These are phyloP conservation scores for Phoebastria nigripes DNA, from an alignment of 2,797 vertebrate genomes.

Conservation along the genomic window DNA sequence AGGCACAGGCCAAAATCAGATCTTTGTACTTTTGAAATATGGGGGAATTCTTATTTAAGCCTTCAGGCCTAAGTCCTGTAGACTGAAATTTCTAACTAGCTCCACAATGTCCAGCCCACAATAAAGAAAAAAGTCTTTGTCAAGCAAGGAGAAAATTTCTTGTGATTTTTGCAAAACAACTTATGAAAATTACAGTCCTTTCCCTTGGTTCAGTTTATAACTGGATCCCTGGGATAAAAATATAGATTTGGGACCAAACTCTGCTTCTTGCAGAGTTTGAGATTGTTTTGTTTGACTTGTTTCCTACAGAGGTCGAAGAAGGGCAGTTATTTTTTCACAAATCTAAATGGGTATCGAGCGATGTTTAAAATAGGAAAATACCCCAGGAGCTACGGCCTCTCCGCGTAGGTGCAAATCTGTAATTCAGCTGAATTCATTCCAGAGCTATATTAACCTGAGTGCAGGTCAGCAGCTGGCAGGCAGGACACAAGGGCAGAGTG, in stretches of 20 bases:
- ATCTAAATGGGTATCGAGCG: not conserved
- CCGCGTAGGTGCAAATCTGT: slow-evolving; percentile 14
- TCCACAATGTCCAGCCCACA: not conserved
- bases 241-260: not conserved
- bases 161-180: not conserved
- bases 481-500: not conserved
- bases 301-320: not conserved
- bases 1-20: not conserved
- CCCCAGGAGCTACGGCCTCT: not conserved
- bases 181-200: not conserved
- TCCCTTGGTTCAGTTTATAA: not conserved
- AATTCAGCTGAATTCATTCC: not conserved
- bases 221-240: not conserved
- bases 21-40: not conserved
- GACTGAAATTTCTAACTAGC: not conserved
- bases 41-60: not conserved
- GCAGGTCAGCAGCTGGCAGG: not conserved
- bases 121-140: not conserved
- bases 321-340: not conserved
- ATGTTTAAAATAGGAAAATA: slow-evolving; percentile 20
- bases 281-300: not conserved
- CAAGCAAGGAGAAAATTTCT: not conserved
- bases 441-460: not conserved
- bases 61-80: not conserved
- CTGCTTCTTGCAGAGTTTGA: not conserved